Evolutionary conservation across 2,797 vertebrate genomes (phyloP), one percentile per base, ranked within the genome.

Genomic region (Steatocranus sp.): DNA sequence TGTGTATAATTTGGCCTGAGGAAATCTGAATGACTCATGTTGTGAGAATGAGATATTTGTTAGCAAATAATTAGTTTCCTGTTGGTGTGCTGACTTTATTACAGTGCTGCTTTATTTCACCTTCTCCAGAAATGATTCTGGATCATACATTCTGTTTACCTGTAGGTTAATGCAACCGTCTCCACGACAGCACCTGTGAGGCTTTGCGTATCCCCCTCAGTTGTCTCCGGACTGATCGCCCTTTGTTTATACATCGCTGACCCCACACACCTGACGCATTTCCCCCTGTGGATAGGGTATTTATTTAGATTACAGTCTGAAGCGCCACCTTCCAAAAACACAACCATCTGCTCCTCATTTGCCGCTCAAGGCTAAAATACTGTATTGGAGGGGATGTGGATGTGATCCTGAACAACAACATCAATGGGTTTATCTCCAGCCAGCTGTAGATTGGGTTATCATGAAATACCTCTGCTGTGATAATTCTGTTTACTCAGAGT

Each of bases 321-420:
- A 92, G 88, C 2, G 87, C 85, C 49, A 91, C 87, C 87, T 88
- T 93, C 89, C 92, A 83, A 89, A 93, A 93, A 88, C 83, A 77
- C 86, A 70, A 79, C 96, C 96, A 96, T 96, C 96, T 96, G 96
- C 93, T 95, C 88, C 81, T 94, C 91, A 84, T 96, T 96, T 95
- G 76, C 88, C 18, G 75, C 88, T 90, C 78, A 9, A 91, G 92
- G 90, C 92, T 92, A 75, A 92, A 95, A 91, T 46, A 78, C 92
- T 54, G 85, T 87, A 92, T 89, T 89, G 88, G 80, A 88, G 81
- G 86, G 83, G 91, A 91, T 25, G 73, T 87, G 89, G 92, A 93
- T 73, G 81, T 85, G 87, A 85, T 86, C 83, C 83, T 87, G 81
- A 70, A 87, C 89, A 94, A 92, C 87, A 94, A 90, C 91, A 83